phyloP scores from a whole-genome alignment of 2,888 invertebrate species.

The Tethea ocularis region DNA sequence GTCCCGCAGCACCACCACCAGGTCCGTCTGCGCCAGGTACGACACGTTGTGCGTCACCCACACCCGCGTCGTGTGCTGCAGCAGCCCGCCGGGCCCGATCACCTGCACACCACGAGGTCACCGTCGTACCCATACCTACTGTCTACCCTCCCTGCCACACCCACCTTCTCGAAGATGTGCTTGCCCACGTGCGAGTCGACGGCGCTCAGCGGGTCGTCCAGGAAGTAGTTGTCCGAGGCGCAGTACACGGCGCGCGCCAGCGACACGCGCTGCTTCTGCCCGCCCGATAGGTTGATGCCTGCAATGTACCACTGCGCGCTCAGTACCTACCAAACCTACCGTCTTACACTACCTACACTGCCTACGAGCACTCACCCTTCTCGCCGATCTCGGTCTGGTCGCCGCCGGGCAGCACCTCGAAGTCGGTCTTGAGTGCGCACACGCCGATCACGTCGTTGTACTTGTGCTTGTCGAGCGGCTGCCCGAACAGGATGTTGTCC shows the following conservation, averaged over 20 bases:
- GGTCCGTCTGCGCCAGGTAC: conserved; percentile 91
- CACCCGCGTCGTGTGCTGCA: conserved; percentile 92
- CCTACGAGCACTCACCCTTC: conserved; percentile 88
- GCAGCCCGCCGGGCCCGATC: conserved; percentile 90
- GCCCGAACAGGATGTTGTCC: conserved; percentile 97
- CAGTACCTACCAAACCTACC: neutral
- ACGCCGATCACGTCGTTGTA: conserved; percentile 94
- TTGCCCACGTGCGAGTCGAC: conserved; percentile 99
- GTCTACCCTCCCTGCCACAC: conserved; percentile 48
- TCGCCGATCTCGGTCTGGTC: conserved; percentile 99
- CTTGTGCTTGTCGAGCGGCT: conserved; percentile 85
- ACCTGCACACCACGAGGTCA: conserved; percentile 52
- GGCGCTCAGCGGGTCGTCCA: conserved; percentile 98
- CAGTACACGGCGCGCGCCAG: conserved; percentile 96
- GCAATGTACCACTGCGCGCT: conserved; percentile 20
- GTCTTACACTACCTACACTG: neutral
- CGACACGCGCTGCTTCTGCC: conserved; percentile 96
- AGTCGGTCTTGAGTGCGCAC: conserved; percentile 95
- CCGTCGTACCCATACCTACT: neutral
- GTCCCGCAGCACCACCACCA: conserved; percentile 92
- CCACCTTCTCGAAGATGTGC: conserved; percentile 96
- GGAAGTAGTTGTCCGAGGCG: conserved; percentile 93
- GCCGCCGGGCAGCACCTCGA: conserved; percentile 97
- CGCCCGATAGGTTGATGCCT: conserved; percentile 93
- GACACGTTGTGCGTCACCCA: conserved; percentile 97